Base-by-base conservation (phyloP, 2,113 vertebrate species). In the Pimephales promelas region DNA sequence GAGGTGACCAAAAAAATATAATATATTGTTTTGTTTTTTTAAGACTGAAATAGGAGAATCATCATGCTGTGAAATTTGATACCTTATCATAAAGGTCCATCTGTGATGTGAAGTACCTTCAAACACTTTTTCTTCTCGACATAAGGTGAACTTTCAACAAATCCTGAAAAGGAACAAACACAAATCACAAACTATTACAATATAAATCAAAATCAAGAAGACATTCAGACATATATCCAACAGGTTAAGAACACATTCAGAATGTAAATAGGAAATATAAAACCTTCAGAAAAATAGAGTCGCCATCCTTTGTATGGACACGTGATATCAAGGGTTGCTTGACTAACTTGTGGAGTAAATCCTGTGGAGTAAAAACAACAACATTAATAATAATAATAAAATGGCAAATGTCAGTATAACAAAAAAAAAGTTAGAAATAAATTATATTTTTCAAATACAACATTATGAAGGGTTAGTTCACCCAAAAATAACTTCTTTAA, bases 1-100 rank as follows among this genome's bases (percentile, higher is more conserved):
- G 86, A 68, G 87, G 91, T 4, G 87, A 10, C n/a, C n/a, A n/a
- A 54, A 88, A 89, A 78, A 24, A 14, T 20, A 72, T 31, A n/a
- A 2, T 2, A 10, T 8, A 68, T 26, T 26, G 28, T 31, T n/a
- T 13, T 28, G 28, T 28, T 7, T 31, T 45, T 80, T 36, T 49
- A 85, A n/a, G 18, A 43, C 18, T 13, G 36, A 47, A 62, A 61
- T 66, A 74, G 14, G 9, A 59, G 16, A 77, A 14, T 18, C 34
- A 24, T 6, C 34, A 24, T 6, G 4, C 28, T 24, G 59, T 18
- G 8, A 10, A 47, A 5, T 70, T 36, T 28, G 91, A 93, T 92
- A 98, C 98, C 95, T 99, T 99, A 86, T 99, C 95, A 88, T 98
- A 99, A 64, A 98, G 93, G 28, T 99, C 94, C 91, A 99, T 97